These are phyloP conservation scores for Ispidina picta DNA, from an alignment of 2,797 vertebrate genomes.

Conservation along the genomic window DNA sequence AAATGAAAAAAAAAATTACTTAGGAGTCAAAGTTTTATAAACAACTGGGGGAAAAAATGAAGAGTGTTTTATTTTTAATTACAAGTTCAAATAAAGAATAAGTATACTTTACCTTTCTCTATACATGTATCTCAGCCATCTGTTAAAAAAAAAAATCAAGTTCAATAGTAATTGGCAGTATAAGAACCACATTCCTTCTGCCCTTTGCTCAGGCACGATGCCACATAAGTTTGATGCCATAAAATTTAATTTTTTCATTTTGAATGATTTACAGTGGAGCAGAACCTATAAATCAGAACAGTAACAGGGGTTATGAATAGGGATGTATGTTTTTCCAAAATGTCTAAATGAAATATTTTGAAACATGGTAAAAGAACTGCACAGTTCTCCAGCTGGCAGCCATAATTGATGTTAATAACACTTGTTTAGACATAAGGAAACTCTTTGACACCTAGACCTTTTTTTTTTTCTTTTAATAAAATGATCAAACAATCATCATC, in stretches of 20 bases:
- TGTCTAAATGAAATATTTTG: constrained; percentile 89
- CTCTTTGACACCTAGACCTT: constrained; percentile 86
- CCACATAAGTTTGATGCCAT: constrained; percentile 77
- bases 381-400: constrained; percentile 90
- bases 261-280: constrained; percentile 80
- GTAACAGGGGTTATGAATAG: constrained; percentile 89
- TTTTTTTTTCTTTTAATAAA: constrained; percentile 83
- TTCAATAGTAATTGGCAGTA: constrained; percentile 74
- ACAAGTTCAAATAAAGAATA: constrained; percentile 57
- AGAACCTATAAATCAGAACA: constrained; percentile 89
- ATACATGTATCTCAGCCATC: constrained; percentile 40
- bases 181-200: constrained; percentile 75
- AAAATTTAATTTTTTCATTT: constrained; percentile 82
- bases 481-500: constrained; percentile 87
- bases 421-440: constrained; percentile 87
- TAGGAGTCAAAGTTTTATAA: constrained; percentile 46
- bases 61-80: constrained; percentile 54
- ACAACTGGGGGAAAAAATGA: constrained; percentile 53
- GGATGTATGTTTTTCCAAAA: constrained; percentile 92
- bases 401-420: constrained; percentile 92
- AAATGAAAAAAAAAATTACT: constrained; percentile 4
- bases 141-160: constrained; percentile 61
- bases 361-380: constrained; percentile 84
- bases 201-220: constrained; percentile 75
- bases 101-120: constrained; percentile 38